Base-by-base conservation (phyloP, 2,113 vertebrate species). In the Ceyx cyanopectus region DNA sequence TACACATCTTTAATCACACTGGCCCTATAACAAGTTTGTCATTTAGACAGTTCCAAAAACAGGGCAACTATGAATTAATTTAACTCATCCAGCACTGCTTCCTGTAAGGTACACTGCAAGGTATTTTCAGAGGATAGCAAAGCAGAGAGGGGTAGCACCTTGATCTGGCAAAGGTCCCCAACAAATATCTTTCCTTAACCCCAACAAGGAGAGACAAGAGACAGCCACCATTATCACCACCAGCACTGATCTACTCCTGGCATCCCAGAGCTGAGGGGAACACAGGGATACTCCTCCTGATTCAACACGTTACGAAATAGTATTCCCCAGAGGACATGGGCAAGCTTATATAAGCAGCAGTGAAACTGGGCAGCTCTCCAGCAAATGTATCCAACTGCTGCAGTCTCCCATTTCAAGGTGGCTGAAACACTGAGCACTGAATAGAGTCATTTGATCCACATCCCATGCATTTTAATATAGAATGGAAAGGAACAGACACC, bases 321-420 rank as follows among this genome's bases (percentile, higher is more conserved):
- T 24, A 91, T 68, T 88, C 92, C 94, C 82, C 81, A 88, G 68
- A 89, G 81, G 74, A 89, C 17, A 79, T 26, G 62, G 67, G 43
- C 82, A 72, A 54, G 65, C 82, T 95, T 95, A 89, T 70, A 86
- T 91, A 92, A 96, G 78, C 40, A 61, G 57, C 83, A 91, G 68
- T 66, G n/a, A 93, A 94, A 93, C 51, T 74, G 84, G 92, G 92
- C 86, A 84, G 5, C 54, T 48, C 69, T 78, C 93, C 94, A 94
- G 78, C 1, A 3, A 63, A 94, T 80, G 93, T 89, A 87, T 68
- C 58, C 48, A 83, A 67, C 67, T 81, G 90, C 74, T 82, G 77
- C 76, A 96, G 82, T 85, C 67, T 97, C 89, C 81, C 87, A 87
- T 80, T 95, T 83, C 75, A 93, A 96, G 92, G 92, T 89, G 92